Percentiles rank a stretch among this genome's conserved stretches.
phyloP scores from a whole-genome alignment of 2,797 vertebrate species.

The Arctocebus calabarensis region DNA sequence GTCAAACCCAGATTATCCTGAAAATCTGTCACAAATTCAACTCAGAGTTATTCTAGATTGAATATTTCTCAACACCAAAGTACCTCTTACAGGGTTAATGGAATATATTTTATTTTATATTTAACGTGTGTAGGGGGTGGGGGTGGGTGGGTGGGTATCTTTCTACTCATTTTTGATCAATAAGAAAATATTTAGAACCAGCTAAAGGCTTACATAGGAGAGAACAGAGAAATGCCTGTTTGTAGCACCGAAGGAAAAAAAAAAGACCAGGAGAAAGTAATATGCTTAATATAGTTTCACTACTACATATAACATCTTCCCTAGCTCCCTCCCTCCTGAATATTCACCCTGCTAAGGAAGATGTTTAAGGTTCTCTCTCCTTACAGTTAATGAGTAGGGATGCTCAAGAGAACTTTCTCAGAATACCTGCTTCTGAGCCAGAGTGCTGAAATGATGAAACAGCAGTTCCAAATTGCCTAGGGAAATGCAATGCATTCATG shows the following conservation, averaged over 20 bases:
- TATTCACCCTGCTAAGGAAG: slow-evolving; percentile 28
- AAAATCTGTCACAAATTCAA: background rate
- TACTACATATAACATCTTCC: background rate
- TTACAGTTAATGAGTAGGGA: slow-evolving; percentile 62
- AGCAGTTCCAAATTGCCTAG: slow-evolving; percentile 26
- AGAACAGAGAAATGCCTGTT: background rate
- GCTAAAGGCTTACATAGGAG: background rate
- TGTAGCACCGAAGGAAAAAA: background rate
- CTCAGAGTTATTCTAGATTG: background rate
- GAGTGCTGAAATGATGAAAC: slow-evolving; percentile 15
- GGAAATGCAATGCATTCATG: slow-evolving; percentile 60
- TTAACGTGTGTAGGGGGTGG: background rate
- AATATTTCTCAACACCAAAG: background rate
- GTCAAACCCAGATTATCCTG: background rate
- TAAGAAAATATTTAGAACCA: slow-evolving; percentile 3
- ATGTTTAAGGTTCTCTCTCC: slow-evolving; percentile 62
- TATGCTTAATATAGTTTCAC: background rate
- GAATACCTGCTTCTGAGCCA: slow-evolving; percentile 55
- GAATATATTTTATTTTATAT: background rate
- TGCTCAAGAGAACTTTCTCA: slow-evolving; percentile 54
- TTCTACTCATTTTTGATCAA: background rate
- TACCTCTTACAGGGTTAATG: background rate
- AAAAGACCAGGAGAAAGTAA: background rate
- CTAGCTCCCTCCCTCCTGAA: background rate
- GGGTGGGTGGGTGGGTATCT: background rate